phyloP scores from a whole-genome alignment of 2,888 invertebrate species.

The Ligdia adustata region DNA sequence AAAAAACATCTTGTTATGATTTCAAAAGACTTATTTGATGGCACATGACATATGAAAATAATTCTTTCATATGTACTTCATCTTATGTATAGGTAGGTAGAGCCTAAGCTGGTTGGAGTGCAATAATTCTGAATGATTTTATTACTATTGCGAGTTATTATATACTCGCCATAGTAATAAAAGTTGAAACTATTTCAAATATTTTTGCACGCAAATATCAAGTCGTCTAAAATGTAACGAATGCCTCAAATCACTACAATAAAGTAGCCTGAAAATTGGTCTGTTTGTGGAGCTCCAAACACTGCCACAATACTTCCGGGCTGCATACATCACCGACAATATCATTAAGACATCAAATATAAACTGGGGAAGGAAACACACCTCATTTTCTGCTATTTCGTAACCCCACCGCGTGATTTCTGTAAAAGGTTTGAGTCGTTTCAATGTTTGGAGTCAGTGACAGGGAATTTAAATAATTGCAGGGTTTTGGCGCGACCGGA shows the following conservation, averaged over 20 bases:
- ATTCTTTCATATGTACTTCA: no score
- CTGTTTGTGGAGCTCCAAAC: conserved; percentile 36
- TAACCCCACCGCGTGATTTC: conserved; percentile 59
- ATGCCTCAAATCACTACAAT: conserved; percentile 3
- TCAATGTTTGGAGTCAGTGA: conserved; percentile 36
- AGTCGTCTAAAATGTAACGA: conserved; percentile 19
- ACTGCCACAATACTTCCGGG: conserved; percentile 63
- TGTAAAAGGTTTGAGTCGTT: conserved; percentile 50
- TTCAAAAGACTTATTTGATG: no score
- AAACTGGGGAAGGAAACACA: conserved; percentile 61
- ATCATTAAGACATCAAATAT: conserved; percentile 75
- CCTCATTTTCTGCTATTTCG: conserved; percentile 64
- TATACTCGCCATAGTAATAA: no score
- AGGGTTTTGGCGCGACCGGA: conserved; percentile 17
- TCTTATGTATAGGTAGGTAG: no score
- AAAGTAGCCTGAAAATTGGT: conserved; percentile 26
- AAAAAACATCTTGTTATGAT: no score
- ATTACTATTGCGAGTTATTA: no score
- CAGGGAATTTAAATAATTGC: conserved; percentile 32
- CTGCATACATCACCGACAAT: conserved; percentile 71
- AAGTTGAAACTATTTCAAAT: no score
- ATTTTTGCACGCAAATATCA: conserved; percentile 3
- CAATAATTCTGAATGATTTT: no score
- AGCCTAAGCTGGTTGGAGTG: no score
- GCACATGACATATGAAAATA: no score